Evolutionary conservation across 2,888 invertebrate species (phyloP).

Genomic region (Heteromyza rotundicornis): DNA sequence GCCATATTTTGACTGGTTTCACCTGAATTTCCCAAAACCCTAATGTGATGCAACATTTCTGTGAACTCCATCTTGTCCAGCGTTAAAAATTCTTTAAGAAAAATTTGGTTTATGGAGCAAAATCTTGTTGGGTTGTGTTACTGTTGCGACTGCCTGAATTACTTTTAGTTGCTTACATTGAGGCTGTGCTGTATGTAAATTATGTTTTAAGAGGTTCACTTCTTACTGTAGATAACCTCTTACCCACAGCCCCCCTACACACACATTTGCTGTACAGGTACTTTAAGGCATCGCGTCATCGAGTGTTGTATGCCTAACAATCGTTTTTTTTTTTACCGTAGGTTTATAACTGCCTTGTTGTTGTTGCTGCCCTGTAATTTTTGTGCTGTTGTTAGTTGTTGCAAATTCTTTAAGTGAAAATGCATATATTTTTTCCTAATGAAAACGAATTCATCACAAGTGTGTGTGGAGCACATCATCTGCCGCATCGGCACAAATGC

Average conservation of each 20-base stretch:
- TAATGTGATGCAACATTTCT: too few species aligned
- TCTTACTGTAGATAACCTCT: background rate
- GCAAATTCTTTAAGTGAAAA: slow-evolving; percentile 12
- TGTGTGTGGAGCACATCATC: slow-evolving; percentile 12
- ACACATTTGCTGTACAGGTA: background rate
- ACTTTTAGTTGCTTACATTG: slow-evolving; percentile 28
- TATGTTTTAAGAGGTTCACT: slow-evolving; percentile 7
- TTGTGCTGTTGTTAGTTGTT: background rate
- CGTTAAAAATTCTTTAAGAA: too few species aligned
- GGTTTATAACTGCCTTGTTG: background rate
- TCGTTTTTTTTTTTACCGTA: background rate
- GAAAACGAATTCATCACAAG: slow-evolving; percentile 15
- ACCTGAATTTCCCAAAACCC: too few species aligned
- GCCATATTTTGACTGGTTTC: too few species aligned
- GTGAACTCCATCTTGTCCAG: too few species aligned
- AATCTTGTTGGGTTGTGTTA: too few species aligned
- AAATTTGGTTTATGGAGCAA: too few species aligned
- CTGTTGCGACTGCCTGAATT: background rate
- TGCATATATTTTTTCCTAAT: slow-evolving; percentile 10
- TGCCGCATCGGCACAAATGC: slow-evolving; percentile 30
- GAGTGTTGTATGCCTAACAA: background rate
- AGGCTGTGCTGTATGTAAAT: too few species aligned
- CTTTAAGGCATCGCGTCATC: background rate
- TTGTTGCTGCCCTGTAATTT: background rate
- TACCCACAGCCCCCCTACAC: background rate